Conservation (phyloP, 2,113 vertebrate species). For the Hystrix brachyura region DNA sequence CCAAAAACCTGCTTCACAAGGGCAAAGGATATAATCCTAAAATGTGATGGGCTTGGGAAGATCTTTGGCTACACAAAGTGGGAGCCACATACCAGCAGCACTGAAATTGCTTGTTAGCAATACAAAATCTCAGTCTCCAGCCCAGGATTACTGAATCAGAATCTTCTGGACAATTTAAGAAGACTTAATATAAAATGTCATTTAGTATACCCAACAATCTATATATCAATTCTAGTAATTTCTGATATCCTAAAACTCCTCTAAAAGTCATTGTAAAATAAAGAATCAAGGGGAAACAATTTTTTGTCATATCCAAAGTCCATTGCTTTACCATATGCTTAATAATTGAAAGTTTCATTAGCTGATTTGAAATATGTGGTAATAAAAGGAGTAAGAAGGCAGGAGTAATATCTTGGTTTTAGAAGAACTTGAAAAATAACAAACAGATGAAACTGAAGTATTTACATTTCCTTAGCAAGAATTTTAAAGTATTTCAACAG, state of each 20-base stretch:
- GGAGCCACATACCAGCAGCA: background rate
- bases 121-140: background rate
- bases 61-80: background rate
- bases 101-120: conserved; percentile 8
- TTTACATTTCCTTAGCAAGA: background rate
- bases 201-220: background rate
- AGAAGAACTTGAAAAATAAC: conserved; percentile 22
- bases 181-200: background rate
- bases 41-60: background rate
- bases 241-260: background rate
- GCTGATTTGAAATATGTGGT: conserved; percentile 43
- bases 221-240: conserved; percentile 29
- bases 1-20: background rate
- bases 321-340: conserved; percentile 22
- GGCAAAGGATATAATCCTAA: background rate
- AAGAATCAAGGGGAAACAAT: background rate
- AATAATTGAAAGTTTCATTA: conserved; percentile 39
- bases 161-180: conserved; percentile 12
- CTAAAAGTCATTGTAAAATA: conserved; percentile 38
- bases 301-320: background rate
- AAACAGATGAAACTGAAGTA: background rate
- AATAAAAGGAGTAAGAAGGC: background rate
- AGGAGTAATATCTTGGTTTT: background rate
- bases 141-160: background rate
- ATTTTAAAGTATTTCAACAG: conserved; percentile 45